Percentiles rank a stretch among this genome's conserved stretches.
Evolutionary conservation across 2,797 vertebrate genomes (phyloP).

Genomic region (Alauda arvensis): DNA sequence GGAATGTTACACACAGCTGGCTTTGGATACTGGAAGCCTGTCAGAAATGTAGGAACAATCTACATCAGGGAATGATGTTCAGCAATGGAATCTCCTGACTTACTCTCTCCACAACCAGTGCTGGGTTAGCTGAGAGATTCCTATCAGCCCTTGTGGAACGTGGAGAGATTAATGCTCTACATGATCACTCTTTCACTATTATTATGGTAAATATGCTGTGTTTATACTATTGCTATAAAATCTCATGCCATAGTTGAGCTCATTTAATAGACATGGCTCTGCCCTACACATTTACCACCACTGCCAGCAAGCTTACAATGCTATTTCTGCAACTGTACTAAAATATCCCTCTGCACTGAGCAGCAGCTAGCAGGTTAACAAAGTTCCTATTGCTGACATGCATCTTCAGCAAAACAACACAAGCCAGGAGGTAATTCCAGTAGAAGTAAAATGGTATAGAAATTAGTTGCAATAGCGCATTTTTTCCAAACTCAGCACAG

Average conservation of each 20-base stretch:
- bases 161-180: neutral
- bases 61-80: neutral
- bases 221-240: neutral
- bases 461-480: neutral
- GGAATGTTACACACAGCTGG: neutral
- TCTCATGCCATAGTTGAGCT: neutral
- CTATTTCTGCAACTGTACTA: neutral
- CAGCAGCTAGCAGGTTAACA: neutral
- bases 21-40: neutral
- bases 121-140: neutral
- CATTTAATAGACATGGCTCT: neutral
- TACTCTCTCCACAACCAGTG: neutral
- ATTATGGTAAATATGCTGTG: neutral
- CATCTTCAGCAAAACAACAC: neutral
- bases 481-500: neutral
- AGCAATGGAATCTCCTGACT: neutral
- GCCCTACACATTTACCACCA: neutral
- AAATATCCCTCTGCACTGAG: neutral
- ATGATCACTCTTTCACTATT: neutral
- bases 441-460: neutral
- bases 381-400: neutral
- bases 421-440: neutral
- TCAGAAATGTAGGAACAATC: neutral
- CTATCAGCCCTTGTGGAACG: neutral
- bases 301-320: neutral